Conservation (phyloP, 2,888 invertebrate genomes). For the Serrognathus titanus region DNA sequence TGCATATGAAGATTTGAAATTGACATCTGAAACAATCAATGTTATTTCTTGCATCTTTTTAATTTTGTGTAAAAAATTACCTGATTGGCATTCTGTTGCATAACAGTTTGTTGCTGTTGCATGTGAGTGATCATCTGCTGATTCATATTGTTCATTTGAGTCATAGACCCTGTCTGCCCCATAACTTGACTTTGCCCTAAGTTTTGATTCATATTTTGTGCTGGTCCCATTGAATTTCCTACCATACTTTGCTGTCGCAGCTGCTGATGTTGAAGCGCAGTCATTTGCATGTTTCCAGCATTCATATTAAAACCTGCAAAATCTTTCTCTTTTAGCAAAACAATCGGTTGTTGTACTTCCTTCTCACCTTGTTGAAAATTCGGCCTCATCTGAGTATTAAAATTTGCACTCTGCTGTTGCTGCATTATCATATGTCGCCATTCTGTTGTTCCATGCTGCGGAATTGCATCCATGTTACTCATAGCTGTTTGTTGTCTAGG, state of each 20-base stretch:
- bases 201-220: conserved; percentile 24
- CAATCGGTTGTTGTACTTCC: neutral
- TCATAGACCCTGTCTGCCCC: conserved; percentile 39
- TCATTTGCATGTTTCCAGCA: conserved; percentile 40
- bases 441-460: conserved; percentile 52
- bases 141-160: conserved; percentile 48
- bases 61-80: conserved; percentile 29
- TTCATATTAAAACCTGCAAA: conserved; percentile 20
- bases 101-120: conserved; percentile 52
- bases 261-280: conserved; percentile 37
- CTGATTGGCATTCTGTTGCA: conserved; percentile 51
- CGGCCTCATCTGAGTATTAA: conserved; percentile 52
- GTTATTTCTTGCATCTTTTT: too few relatives aligned
- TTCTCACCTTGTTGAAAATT: conserved; percentile 50
- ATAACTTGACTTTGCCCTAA: conserved; percentile 37
- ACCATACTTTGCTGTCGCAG: conserved; percentile 21
- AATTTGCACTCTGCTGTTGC: conserved; percentile 52
- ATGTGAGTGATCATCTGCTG: conserved; percentile 52
- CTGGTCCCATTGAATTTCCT: conserved; percentile 10
- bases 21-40: conserved; percentile 49
- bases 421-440: conserved; percentile 65
- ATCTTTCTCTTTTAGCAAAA: neutral
- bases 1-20: conserved; percentile 67
- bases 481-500: conserved; percentile 59
- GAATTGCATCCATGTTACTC: conserved; percentile 47